phyloP scores from a whole-genome alignment of 2,888 invertebrate genomes.

The Autographa gamma region DNA sequence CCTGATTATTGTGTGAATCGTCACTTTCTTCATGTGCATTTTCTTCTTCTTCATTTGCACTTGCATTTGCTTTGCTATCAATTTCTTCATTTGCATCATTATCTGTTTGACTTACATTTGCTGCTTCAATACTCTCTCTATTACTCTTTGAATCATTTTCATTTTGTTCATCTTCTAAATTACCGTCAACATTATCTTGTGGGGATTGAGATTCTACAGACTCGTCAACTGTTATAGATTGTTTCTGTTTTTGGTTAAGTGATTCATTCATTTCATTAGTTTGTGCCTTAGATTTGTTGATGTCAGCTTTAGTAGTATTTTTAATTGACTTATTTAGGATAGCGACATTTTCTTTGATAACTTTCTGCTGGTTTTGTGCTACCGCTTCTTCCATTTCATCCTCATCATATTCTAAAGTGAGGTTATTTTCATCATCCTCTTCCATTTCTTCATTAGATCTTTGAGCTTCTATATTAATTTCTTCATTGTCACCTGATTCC shows the following conservation, averaged over 20 bases:
- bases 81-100: constrained; percentile 18
- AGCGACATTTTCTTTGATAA: neutral
- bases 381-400: constrained; percentile 20
- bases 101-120: constrained; percentile 12
- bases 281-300: constrained; percentile 14
- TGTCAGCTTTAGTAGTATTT: constrained; percentile 10
- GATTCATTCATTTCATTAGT: constrained; percentile 17
- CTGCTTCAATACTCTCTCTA: constrained; percentile 13
- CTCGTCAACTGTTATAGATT: constrained; percentile 34
- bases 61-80: constrained; percentile 13
- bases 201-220: constrained; percentile 33
- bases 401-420: constrained; percentile 35
- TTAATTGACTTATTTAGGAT: constrained; percentile 14
- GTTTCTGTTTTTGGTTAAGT: constrained; percentile 14
- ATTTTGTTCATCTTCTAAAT: constrained; percentile 9
- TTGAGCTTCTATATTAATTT: constrained; percentile 22
- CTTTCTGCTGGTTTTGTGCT: neutral
- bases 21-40: constrained; percentile 15
- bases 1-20: neutral
- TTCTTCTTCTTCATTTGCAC: constrained; percentile 36
- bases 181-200: constrained; percentile 37
- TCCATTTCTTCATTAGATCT: constrained; percentile 10
- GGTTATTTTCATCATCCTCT: constrained; percentile 31
- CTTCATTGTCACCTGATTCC: constrained; percentile 15
- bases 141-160: neutral